Percentiles rank a stretch among this genome's conserved stretches.
These are phyloP conservation scores for Bradypodion pumilum DNA, from an alignment of 2,797 vertebrate species.

Conservation along the genomic window DNA sequence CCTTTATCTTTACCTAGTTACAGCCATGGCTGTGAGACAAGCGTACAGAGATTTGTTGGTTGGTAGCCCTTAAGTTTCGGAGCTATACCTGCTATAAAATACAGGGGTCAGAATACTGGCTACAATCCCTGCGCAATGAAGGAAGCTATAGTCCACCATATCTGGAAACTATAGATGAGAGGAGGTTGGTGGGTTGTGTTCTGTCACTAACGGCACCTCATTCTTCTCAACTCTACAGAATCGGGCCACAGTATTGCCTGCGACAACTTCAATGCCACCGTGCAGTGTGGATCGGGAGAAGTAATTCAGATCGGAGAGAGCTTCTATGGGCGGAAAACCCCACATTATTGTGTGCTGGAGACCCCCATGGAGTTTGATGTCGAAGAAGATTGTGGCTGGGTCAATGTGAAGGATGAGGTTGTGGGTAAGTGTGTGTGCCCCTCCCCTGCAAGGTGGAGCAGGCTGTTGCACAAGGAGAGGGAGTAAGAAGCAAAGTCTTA, in stretches of 20 bases:
- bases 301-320: constrained; percentile 86
- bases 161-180: too few species aligned
- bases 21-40: too few species aligned
- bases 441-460: too few species aligned
- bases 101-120: neutral
- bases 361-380: constrained; percentile 28
- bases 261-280: constrained; percentile 82
- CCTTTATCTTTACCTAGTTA: too few species aligned
- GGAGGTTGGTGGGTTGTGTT: neutral
- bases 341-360: constrained; percentile 81
- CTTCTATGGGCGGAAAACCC: constrained; percentile 85
- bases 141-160: neutral
- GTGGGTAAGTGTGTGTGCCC: constrained; percentile 85
- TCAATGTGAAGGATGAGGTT: constrained; percentile 81
- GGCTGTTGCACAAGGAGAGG: too few species aligned
- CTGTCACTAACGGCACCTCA: neutral
- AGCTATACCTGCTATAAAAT: neutral
- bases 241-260: constrained; percentile 83
- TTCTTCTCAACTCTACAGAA: constrained; percentile 71
- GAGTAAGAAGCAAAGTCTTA: too few species aligned
- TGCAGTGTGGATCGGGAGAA: constrained; percentile 89
- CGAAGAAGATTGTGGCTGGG: constrained; percentile 86
- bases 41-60: too few species aligned
- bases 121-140: neutral
- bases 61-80: too few species aligned